phyloP scores from a whole-genome alignment of 2,888 invertebrate species.

The Papilio gigon region DNA sequence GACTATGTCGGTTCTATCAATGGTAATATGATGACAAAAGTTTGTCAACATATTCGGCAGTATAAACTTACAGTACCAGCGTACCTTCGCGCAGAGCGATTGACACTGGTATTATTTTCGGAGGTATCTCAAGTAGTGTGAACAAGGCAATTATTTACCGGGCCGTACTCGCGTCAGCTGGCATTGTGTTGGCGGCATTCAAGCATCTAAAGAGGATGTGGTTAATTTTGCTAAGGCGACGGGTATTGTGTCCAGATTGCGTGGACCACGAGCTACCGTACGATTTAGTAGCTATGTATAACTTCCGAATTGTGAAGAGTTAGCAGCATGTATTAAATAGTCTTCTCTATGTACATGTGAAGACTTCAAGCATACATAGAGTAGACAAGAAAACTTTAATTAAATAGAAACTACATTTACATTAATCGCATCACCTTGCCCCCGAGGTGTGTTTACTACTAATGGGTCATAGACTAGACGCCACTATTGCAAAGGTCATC shows the following conservation, averaged over 20 bases:
- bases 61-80: background rate
- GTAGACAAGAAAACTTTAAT: too few species aligned
- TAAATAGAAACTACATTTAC: too few species aligned
- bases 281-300: slow-evolving; percentile 3
- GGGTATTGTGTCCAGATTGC: slow-evolving; percentile 46
- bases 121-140: slow-evolving; percentile 5
- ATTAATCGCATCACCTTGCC: too few species aligned
- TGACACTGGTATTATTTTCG: background rate
- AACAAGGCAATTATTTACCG: slow-evolving; percentile 36
- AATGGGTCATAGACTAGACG: too few species aligned
- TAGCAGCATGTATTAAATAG: background rate
- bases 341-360: too few species aligned
- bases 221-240: slow-evolving; percentile 45
- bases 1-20: too few species aligned
- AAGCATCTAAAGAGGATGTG: slow-evolving; percentile 49
- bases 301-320: background rate
- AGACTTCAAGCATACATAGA: too few species aligned
- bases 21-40: too few species aligned
- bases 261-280: background rate
- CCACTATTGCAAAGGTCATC: too few species aligned
- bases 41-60: too few species aligned
- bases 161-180: slow-evolving; percentile 57
- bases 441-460: too few species aligned
- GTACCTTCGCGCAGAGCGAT: background rate
- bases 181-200: slow-evolving; percentile 48